Evolutionary conservation across 1,140 invertebrate genomes (phyloP).

Genomic region (Adelges cooleyi): DNA sequence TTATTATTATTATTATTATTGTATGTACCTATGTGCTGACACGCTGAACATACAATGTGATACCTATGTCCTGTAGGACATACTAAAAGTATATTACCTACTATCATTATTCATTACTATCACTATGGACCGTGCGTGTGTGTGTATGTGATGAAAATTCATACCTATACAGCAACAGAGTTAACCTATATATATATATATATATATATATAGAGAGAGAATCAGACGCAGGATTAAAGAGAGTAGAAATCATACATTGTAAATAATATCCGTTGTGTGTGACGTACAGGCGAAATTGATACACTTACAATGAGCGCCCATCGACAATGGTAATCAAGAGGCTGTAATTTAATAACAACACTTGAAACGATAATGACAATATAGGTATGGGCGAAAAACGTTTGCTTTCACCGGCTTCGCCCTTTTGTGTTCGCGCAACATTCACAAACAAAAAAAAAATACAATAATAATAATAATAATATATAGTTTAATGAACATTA

Average conservation of each 20-base stretch:
- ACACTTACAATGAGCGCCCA: slow-evolving; percentile 13
- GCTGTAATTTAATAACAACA: slow-evolving; percentile 26
- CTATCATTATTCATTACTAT: too few species aligned
- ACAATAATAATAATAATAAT: too few species aligned
- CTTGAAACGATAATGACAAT: not conserved
- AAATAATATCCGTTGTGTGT: not conserved
- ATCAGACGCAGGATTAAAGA: not conserved
- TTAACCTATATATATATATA: not conserved
- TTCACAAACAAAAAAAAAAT: too few species aligned
- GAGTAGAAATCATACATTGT: slow-evolving; percentile 12
- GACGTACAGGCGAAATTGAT: not conserved
- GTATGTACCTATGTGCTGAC: too few species aligned
- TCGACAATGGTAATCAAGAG: slow-evolving; percentile 27
- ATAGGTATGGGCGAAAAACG: not conserved
- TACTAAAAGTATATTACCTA: too few species aligned
- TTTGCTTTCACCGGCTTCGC: slow-evolving; percentile 1
- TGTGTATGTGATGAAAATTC: not conserved
- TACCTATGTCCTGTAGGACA: too few species aligned
- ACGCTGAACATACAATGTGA: too few species aligned
- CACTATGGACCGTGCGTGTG: too few species aligned
- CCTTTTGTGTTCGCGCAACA: not conserved
- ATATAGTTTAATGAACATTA: too few species aligned
- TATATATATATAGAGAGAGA: not conserved
- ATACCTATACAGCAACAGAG: not conserved
- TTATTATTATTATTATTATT: too few species aligned